A percentile compares a stretch with the other conserved stretches of the same genome.
Evolutionary conservation across 2,797 vertebrate genomes (phyloP).

Genomic region (Diplodus sargus): DNA sequence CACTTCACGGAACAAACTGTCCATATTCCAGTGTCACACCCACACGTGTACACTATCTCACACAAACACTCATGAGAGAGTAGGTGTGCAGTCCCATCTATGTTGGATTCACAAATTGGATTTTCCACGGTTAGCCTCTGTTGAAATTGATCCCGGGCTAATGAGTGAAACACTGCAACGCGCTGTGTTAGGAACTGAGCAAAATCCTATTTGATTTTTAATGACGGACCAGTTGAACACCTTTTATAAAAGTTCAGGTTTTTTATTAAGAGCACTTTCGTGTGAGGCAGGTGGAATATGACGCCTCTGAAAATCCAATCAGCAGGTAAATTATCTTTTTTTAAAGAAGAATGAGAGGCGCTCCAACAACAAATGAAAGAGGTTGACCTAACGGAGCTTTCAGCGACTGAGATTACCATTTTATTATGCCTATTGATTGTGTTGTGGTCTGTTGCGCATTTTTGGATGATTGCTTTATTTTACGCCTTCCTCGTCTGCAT

Average conservation of each 20-base stretch:
- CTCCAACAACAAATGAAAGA: background rate
- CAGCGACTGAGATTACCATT: background rate
- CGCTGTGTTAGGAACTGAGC: background rate
- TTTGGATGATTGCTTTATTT: background rate
- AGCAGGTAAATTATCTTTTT: background rate
- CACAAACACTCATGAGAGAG: background rate
- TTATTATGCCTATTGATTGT: background rate
- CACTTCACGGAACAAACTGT: background rate
- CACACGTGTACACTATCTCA: background rate
- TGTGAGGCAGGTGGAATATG: background rate
- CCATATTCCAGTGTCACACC: background rate
- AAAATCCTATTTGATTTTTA: slow-evolving; percentile 13
- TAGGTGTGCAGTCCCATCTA: background rate
- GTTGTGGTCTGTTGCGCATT: background rate
- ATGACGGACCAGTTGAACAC: background rate
- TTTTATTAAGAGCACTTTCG: background rate
- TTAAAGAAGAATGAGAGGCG: background rate
- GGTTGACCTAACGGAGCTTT: background rate
- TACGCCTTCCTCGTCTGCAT: background rate
- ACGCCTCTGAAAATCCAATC: slow-evolving; percentile 11
- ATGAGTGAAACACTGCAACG: background rate
- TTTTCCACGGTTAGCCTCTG: slow-evolving; percentile 5
- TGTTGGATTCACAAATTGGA: slow-evolving; percentile 1
- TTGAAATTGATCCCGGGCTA: slow-evolving; percentile 12
- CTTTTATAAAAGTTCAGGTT: background rate